Evolutionary conservation across 2,888 invertebrate species (phyloP).

Genomic region (Mactromeris polynyma): DNA sequence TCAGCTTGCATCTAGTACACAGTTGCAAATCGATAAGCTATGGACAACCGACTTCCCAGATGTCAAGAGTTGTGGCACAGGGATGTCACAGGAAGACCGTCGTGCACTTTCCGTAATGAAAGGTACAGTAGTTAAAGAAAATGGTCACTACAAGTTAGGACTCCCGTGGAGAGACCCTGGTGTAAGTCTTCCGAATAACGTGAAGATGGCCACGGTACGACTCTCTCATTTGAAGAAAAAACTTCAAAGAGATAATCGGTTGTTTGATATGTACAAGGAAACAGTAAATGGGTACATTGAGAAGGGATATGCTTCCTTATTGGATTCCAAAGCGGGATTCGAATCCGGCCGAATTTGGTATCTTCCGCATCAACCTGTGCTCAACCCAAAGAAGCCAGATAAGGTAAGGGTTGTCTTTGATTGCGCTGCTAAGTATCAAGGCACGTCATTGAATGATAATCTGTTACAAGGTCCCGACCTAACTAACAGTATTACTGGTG

Average conservation of each 20-base stretch:
- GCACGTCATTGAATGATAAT: no score
- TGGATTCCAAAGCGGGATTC: neutral
- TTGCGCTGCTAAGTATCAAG: no score
- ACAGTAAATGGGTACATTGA: slow-evolving; percentile 44
- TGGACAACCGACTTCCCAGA: slow-evolving; percentile 47
- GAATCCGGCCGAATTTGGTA: slow-evolving; percentile 44
- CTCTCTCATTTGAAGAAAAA: slow-evolving; percentile 30
- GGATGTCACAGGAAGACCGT: no score
- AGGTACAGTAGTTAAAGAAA: slow-evolving; percentile 20
- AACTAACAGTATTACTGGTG: slow-evolving; percentile 64
- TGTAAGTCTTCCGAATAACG: slow-evolving; percentile 36
- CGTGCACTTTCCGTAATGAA: slow-evolving; percentile 37
- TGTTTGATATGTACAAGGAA: slow-evolving; percentile 36
- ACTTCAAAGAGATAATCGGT: slow-evolving; percentile 15
- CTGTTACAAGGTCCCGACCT: slow-evolving; percentile 66
- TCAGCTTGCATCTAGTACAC: slow-evolving; percentile 2
- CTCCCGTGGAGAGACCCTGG: slow-evolving; percentile 46
- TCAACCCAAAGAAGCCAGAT: slow-evolving; percentile 50
- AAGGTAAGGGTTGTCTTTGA: no score
- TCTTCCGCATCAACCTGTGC: slow-evolving; percentile 55
- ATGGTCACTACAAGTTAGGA: slow-evolving; percentile 41
- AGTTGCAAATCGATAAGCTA: slow-evolving; percentile 25
- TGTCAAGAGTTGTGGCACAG: neutral
- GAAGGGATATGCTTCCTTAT: slow-evolving; percentile 20
- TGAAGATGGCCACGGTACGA: slow-evolving; percentile 17